Percentiles rank a stretch among this genome's conserved stretches.
Conservation (phyloP, 2,113 vertebrate genomes). For the Fregetta grallaria region DNA sequence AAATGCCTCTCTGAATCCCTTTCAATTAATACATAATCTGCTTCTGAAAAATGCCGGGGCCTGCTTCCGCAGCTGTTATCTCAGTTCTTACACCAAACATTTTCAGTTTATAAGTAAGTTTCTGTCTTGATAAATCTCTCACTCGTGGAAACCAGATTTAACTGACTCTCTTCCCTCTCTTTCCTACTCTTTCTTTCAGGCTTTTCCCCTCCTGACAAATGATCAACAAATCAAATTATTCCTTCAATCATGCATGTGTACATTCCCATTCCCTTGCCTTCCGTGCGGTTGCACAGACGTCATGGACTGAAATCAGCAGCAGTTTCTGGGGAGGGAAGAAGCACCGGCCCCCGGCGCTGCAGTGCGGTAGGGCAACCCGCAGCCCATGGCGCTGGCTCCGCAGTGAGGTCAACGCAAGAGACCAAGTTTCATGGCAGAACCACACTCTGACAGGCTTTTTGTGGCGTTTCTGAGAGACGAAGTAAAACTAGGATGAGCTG, state of each 20-base stretch:
- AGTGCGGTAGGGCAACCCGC: neutral
- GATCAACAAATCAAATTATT: neutral
- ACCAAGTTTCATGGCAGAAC: neutral
- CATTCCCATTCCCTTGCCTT: neutral
- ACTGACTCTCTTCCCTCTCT: neutral
- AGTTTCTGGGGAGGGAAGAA: neutral
- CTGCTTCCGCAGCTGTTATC: neutral
- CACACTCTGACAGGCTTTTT: neutral
- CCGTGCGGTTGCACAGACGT: neutral
- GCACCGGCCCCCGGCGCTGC: neutral
- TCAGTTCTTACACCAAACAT: neutral
- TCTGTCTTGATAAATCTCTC: neutral
- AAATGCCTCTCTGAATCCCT: neutral
- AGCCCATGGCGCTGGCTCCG: accelerated
- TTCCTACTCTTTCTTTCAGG: neutral
- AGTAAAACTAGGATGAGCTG: neutral
- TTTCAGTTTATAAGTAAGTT: neutral
- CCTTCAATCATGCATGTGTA: neutral
- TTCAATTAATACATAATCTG: neutral
- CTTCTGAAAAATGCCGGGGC: neutral
- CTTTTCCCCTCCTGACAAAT: neutral
- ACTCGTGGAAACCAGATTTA: neutral
- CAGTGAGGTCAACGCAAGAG: neutral
- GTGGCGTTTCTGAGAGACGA: neutral
- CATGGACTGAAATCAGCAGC: neutral